Base-by-base conservation (phyloP, 2,797 vertebrate species). In the Microhierax caerulescens region DNA sequence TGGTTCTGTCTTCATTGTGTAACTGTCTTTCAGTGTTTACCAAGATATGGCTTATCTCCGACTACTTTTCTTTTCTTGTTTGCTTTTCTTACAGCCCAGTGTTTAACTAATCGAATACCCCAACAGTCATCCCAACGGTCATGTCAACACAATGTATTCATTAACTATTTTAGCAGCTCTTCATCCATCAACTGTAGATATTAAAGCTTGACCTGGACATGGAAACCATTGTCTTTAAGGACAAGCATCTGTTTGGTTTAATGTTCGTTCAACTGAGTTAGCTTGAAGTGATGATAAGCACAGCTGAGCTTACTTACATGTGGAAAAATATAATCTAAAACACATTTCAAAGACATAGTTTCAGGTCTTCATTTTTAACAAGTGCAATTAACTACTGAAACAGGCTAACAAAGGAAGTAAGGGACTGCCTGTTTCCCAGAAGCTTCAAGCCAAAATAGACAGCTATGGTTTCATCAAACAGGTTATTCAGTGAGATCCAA, bases 81-180 rank as follows among this genome's bases (percentile, higher is more conserved):
- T 97, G 84, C 63, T 94, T 91, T 96, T 64, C 84, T 87, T 85
- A 56, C 78, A 87, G 78, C 36, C 64, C 67, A 63, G 27, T 59
- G 45, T 94, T 94, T 79, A 91, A 94, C n/a, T 60, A 76, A 90
- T 87, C 70, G 63, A 93, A 80, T 21, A 92, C 69, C 45, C 43
- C 75, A 92, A 89, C 83, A 86, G 90, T 43, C 74, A 47, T 36
- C 34, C 63, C 57, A 92, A 90, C 2, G 2, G 74, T 81, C 77
- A 41, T 22, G 51, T 77, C 81, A 96, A 74, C 67, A 79, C 39
- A 69, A 34, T 13, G 36, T 87, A 83, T 48, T 93, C 83, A 94
- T 93, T 93, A 96, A 95, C 91, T 80, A 21, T 45, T 93, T 89
- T 70, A 95, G 81, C 78, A 96, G 78, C 36, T 80, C 47, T 70